Evolutionary conservation across 2,888 invertebrate genomes (phyloP), one percentile per base, ranked within the genome.

Genomic region (Andrena fulva): DNA sequence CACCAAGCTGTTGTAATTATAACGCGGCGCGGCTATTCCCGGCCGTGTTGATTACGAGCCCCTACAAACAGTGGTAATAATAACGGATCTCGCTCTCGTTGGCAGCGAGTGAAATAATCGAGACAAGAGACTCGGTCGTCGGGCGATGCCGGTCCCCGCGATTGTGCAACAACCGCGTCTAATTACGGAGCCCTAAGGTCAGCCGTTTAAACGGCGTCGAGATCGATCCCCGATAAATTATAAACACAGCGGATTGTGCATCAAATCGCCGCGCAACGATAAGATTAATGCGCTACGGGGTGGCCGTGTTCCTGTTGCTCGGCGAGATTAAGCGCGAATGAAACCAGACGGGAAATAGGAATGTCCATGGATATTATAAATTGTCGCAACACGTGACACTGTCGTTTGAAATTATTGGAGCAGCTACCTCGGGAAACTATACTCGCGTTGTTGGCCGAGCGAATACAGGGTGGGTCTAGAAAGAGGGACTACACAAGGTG

Each of bases 111-210:
- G 42, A 42, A 16, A 42, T 42, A 42, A 42, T 35, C 24, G 50
- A 24, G 68, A 31, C 54, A 24, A 16, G 16, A 4, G 27, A 12
- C 52, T 56, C 56, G 29, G 27, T 63, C 8, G 63, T 7, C 27
- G 35, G 20, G 20, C 42, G 29, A 33, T 48, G 27, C 52, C 7
- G 29, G 66, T 54, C 10, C 12, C 12, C 27, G 6, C 0, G 67
- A n/a, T 72, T 67, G 66, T 27, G 72, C 42, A 71, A 76, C 77
- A 33, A 69, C 69, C 50, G 33, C 33, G 20, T 70, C 70, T 60
- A 70, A 79, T 76, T 75, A 48, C 60, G 75, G 75, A 75, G 12
- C 59, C 59, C 48, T 79, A 79, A 79, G 79, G 75, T 64, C 75
- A 48, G n/a, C 42, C 50, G 50, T 20, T 72, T 67, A 24, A 56